Evolutionary conservation across 2,797 vertebrate species (phyloP).

Genomic region (Gadopsis marmoratus): DNA sequence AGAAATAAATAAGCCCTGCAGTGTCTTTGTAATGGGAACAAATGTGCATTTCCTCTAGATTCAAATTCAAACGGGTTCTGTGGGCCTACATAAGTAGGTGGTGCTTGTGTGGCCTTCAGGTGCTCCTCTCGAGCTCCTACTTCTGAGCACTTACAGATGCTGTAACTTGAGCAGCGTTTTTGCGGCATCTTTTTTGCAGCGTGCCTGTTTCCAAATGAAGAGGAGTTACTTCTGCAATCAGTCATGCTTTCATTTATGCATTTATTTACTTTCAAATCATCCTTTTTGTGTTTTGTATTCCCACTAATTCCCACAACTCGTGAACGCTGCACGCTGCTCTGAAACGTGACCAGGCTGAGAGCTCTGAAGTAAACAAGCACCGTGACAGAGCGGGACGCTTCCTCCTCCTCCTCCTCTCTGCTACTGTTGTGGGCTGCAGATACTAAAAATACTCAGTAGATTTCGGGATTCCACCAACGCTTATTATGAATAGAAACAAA

Average conservation of each 20-base stretch:
- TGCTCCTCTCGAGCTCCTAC: slow-evolving; percentile 14
- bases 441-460: slow-evolving; percentile 40
- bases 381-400: slow-evolving; percentile 56
- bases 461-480: slow-evolving; percentile 37
- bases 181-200: background rate
- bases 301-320: slow-evolving; percentile 27
- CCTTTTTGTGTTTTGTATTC: background rate
- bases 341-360: slow-evolving; percentile 74
- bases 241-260: background rate
- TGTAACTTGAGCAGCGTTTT: background rate
- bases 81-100: slow-evolving; percentile 34
- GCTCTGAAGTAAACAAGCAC: slow-evolving; percentile 78
- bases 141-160: background rate
- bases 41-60: slow-evolving; percentile 33
- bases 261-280: background rate
- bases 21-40: background rate
- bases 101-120: slow-evolving; percentile 52
- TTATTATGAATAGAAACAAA: slow-evolving; percentile 33
- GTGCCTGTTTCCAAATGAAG: background rate
- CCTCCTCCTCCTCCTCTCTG: slow-evolving; percentile 13
- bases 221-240: background rate
- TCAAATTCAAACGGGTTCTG: slow-evolving; percentile 51
- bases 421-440: slow-evolving; percentile 45
- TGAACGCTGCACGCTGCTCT: slow-evolving; percentile 62
- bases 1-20: background rate